Conservation (phyloP, 2,797 vertebrate genomes). For the Sebastolobus altivelis region DNA sequence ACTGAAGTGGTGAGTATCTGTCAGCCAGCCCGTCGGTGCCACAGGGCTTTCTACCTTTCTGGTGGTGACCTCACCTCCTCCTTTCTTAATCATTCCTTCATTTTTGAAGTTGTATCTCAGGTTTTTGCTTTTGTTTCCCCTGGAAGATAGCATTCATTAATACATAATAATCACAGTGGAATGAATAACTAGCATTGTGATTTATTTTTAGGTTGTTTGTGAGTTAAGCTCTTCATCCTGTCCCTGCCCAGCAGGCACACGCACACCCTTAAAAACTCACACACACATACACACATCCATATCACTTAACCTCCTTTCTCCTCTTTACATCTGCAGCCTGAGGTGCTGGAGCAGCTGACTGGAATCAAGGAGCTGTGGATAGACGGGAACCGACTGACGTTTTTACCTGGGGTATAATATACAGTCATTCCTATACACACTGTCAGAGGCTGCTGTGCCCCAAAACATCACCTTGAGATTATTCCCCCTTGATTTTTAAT, state of each 20-base stretch:
- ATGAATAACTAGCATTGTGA: conserved; percentile 6
- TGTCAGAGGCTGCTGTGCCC: neutral
- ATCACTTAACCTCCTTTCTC: conserved; percentile 28
- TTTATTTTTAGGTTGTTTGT: conserved; percentile 24
- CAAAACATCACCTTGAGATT: conserved; percentile 27
- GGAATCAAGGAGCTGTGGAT: conserved; percentile 98
- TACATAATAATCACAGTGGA: neutral
- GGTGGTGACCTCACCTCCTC: conserved; percentile 26
- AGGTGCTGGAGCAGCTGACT: conserved; percentile 96
- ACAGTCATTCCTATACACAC: neutral
- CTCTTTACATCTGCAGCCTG: conserved; percentile 87
- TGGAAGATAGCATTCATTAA: neutral
- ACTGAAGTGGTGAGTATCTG: conserved; percentile 96
- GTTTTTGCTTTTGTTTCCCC: neutral
- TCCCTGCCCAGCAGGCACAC: neutral
- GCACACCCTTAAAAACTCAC: neutral
- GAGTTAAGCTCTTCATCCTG: conserved; percentile 6
- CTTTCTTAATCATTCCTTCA: conserved; percentile 6
- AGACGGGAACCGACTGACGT: conserved; percentile 95
- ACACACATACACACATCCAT: neutral
- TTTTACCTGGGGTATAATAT: conserved; percentile 93
- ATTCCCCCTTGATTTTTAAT: conserved; percentile 26
- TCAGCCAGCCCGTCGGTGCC: conserved; percentile 46
- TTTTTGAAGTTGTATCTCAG: neutral
- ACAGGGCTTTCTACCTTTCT: conserved; percentile 32